Conservation (phyloP, 2,888 invertebrate species). For the Anagyrus pseudococci region DNA sequence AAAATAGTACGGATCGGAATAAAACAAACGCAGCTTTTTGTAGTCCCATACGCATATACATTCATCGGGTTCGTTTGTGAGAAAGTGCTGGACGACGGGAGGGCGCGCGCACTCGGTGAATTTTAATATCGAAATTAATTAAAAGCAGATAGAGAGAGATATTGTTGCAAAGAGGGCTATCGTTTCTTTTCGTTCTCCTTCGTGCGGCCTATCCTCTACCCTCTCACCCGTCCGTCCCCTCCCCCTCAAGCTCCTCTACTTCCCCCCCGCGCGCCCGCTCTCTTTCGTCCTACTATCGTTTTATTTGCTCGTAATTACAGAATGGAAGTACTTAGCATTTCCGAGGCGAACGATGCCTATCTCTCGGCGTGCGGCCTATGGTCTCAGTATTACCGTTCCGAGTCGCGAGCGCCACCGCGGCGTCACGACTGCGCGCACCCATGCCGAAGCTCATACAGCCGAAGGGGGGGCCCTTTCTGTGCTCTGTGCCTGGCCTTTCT, state of each 20-base stretch:
- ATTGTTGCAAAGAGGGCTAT: no score
- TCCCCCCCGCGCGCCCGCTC: constrained; percentile 7
- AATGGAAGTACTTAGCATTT: constrained; percentile 51
- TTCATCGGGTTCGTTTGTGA: background rate
- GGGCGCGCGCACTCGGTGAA: constrained; percentile 18
- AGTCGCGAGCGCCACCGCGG: constrained; percentile 15
- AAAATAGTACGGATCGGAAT: no score
- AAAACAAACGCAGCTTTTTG: no score
- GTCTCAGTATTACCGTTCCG: constrained; percentile 21
- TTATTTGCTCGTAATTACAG: constrained; percentile 52
- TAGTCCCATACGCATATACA: no score
- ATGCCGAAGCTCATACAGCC: constrained; percentile 6
- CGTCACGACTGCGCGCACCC: constrained; percentile 18
- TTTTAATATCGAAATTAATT: constrained; percentile 39
- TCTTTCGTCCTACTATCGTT: constrained; percentile 45
- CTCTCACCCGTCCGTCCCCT: background rate
- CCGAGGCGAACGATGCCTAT: constrained; percentile 40
- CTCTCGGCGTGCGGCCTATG: background rate
- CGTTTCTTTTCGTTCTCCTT: no score
- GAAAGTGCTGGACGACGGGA: background rate
- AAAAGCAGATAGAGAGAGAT: constrained; percentile 18
- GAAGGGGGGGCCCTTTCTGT: no score
- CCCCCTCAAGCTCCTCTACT: background rate
- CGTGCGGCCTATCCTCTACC: constrained; percentile 12
- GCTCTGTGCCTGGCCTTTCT: no score